Percentiles rank a stretch among this genome's conserved stretches.
phyloP scores from a whole-genome alignment of 92 coral and sea anemone genomes.

The Chrysogorgia sp. region DNA sequence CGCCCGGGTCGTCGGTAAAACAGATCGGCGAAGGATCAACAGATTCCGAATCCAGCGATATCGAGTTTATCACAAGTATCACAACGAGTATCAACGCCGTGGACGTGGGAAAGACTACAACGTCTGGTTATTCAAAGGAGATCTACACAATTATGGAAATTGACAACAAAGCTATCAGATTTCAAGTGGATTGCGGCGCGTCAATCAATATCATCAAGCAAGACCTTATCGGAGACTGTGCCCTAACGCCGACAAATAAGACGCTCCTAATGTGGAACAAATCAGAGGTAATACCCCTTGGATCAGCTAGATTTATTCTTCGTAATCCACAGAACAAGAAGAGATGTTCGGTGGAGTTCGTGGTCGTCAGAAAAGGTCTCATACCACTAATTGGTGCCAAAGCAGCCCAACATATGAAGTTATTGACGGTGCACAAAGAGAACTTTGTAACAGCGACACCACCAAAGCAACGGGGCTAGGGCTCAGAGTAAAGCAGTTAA shows the following conservation, averaged over 20 bases:
- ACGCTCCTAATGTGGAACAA: slow-evolving; percentile 56
- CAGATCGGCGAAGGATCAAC: slow-evolving; percentile 25
- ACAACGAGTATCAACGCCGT: slow-evolving; percentile 25
- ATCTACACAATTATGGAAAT: slow-evolving; percentile 42
- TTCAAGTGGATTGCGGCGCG: slow-evolving; percentile 63
- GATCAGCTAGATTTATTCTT: slow-evolving; percentile 31
- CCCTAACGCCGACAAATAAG: slow-evolving; percentile 44
- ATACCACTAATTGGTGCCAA: slow-evolving; percentile 56
- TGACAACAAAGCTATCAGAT: slow-evolving; percentile 22
- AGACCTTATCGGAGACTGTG: neutral
- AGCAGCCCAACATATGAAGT: slow-evolving; percentile 58
- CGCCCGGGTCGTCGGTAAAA: slow-evolving; percentile 14
- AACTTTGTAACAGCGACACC: slow-evolving; percentile 38
- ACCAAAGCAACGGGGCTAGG: neutral
- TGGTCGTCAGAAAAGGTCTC: slow-evolving; percentile 44
- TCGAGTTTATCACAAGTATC: slow-evolving; percentile 40
- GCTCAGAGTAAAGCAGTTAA: slow-evolving; percentile 20
- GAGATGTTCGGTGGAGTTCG: slow-evolving; percentile 55
- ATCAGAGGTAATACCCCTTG: slow-evolving; percentile 48
- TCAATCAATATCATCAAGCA: neutral
- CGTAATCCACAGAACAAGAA: slow-evolving; percentile 54
- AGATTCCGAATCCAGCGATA: slow-evolving; percentile 32
- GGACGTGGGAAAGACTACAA: slow-evolving; percentile 10
- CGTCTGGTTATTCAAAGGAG: slow-evolving; percentile 12
- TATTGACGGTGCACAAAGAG: slow-evolving; percentile 44